Evolutionary conservation across 2,888 invertebrate species (phyloP).

Genomic region (Muschampia plurimacula): DNA sequence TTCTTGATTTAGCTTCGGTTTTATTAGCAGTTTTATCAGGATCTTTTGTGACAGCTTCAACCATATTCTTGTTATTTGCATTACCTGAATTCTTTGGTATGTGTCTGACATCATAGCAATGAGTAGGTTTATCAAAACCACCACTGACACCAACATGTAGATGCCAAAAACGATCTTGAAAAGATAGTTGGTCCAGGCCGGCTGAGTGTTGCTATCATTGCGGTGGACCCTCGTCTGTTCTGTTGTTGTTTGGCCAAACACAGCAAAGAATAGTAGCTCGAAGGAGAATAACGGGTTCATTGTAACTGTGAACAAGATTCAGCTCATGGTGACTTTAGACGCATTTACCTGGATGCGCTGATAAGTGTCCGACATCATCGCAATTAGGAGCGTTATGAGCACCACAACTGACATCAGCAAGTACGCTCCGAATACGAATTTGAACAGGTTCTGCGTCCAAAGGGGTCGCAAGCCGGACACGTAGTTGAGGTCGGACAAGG

Average conservation of each 20-base stretch:
- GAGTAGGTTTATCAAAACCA: conserved; percentile 99
- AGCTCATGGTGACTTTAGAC: conserved; percentile 57
- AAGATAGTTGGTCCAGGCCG: conserved; percentile 93
- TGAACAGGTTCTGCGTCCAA: conserved; percentile 95
- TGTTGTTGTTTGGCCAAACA: conserved; percentile 97
- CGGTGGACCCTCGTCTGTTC: conserved; percentile 89
- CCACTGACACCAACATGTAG: conserved; percentile 99
- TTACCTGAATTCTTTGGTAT: conserved; percentile 98
- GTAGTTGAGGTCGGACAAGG: conserved; percentile 93
- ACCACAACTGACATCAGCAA: conserved; percentile 99
- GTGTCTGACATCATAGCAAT: conserved; percentile 99
- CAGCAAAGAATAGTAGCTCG: conserved; percentile 99
- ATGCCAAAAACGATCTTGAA: conserved; percentile 96
- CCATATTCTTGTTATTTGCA: conserved; percentile 51
- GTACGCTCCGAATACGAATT: conserved; percentile 98
- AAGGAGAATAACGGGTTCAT: conserved; percentile 97
- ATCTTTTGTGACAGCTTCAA: conserved; percentile 40
- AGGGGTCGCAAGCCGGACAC: conserved; percentile 88
- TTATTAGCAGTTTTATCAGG: conserved; percentile 26
- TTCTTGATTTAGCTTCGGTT: conserved; percentile 12
- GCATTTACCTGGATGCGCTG: conserved; percentile 98
- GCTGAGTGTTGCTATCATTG: conserved; percentile 88
- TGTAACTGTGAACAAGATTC: conserved; percentile 91
- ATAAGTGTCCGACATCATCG: conserved; percentile 99
- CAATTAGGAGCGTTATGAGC: conserved; percentile 99